phyloP scores from a whole-genome alignment of 2,113 vertebrate genomes.

The Indri indri region DNA sequence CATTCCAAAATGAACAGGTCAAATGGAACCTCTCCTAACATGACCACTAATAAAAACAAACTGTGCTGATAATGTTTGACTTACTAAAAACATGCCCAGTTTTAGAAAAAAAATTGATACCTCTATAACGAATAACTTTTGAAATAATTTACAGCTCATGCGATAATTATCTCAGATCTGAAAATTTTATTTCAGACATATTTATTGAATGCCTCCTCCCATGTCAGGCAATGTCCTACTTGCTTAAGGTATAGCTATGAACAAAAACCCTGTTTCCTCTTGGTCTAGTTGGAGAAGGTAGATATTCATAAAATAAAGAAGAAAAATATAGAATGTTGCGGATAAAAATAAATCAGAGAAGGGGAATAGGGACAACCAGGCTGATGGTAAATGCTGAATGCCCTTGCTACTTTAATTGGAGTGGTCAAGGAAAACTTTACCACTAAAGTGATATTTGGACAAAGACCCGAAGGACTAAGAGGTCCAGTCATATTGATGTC shows the following conservation, averaged over 20 bases:
- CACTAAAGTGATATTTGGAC: not conserved
- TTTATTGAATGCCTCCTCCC: not conserved
- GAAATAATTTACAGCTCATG: not conserved
- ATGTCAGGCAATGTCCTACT: not conserved
- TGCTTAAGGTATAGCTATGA: not conserved
- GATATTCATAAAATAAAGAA: not conserved
- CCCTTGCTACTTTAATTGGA: not conserved
- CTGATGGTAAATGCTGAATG: rapidly evolving
- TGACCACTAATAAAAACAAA: not conserved
- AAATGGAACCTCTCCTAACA: not conserved
- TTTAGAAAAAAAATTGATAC: not conserved
- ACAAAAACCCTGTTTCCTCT: not conserved
- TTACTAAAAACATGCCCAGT: not conserved
- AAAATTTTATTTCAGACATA: not conserved
- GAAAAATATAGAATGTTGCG: not conserved
- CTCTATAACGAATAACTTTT: not conserved
- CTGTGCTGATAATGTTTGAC: not conserved
- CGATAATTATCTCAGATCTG: not conserved
- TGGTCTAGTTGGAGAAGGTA: not conserved
- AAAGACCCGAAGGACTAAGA: not conserved
- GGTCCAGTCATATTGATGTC: not conserved
- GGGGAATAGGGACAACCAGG: not conserved
- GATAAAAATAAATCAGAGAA: not conserved
- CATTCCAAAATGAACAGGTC: not conserved
- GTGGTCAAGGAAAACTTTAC: not conserved